Conservation (phyloP, 2,797 vertebrate genomes). For the Carduelis carduelis region DNA sequence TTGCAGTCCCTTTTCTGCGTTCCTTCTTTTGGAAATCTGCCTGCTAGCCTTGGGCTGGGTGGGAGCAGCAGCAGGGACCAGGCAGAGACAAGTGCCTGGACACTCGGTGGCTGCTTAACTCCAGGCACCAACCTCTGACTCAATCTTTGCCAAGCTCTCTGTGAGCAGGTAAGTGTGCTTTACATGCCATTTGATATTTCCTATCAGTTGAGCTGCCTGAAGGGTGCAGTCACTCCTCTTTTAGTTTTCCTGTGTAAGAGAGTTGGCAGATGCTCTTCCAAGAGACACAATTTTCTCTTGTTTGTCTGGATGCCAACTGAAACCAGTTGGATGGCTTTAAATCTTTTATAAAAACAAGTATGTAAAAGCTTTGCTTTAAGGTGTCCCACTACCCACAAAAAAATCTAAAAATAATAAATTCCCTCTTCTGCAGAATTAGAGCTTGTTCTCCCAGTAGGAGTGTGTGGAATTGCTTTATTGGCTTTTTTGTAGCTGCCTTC, state of each 20-base stretch:
- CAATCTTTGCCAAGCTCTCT: not conserved
- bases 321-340: not conserved
- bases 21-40: not conserved
- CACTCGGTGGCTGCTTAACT: not conserved
- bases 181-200: not conserved
- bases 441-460: not conserved
- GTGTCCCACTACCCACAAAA: not conserved
- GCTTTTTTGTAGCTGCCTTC: not conserved
- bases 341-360: not conserved
- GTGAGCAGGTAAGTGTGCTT: not conserved
- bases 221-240: not conserved
- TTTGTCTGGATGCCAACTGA: conserved; percentile 11
- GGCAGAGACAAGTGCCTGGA: not conserved
- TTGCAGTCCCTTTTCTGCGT: not conserved
- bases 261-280: not conserved
- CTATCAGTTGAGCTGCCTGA: not conserved
- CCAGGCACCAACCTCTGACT: not conserved
- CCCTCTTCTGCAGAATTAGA: not conserved
- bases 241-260: not conserved
- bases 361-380: not conserved
- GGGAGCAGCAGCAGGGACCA: not conserved
- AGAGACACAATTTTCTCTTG: not conserved
- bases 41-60: not conserved
- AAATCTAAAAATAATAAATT: not conserved
- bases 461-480: not conserved